Base-by-base conservation (phyloP, 2,888 invertebrate species). In the Morpho achilles region DNA sequence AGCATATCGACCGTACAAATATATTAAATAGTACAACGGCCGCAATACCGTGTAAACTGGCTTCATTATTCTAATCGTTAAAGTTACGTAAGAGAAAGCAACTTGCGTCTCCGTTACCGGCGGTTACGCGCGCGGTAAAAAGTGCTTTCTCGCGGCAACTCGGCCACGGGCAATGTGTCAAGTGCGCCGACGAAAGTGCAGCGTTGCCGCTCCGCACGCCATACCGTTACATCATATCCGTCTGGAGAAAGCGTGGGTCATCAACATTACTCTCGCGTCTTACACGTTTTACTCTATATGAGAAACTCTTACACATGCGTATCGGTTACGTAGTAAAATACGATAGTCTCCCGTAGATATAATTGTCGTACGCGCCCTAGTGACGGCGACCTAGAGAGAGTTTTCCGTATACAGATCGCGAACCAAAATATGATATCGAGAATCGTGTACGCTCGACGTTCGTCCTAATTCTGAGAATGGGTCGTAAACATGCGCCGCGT, bases 81-180 rank as follows among this genome's bases (percentile, higher is more conserved):
- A n/a, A 77, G 79, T 80, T 87, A 87, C 75, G 79, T 82, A 89
- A 89, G 84, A 87, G 89, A 89, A 89, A 89, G 89, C 87, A 70
- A 80, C 81, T 86, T 83, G 81, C 83, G 86, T 80, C 76, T 78
- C 76, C 73, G 80, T 82, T 81, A 80, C 80, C 77, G 76, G 71
- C 76, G 74, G 82, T 84, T 86, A 86, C 85, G 83, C 80, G 79
- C 71, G 81, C 77, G 80, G 87, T 87, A 87, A 87, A 87, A 87
- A 87, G 87, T 86, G 85, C 87, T 89, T 88, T 88, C 87, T 82
- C 85, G 87, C 76, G 82, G 83, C 80, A 87, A 86, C 77, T 86
- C 87, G 90, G 91, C 89, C 91, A 91, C 78, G 90, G 91, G 82
- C 91, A 91, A 79, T 88, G 84, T 90, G 91, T 91, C 90, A 91